phyloP scores from a whole-genome alignment of 2,113 vertebrate genomes.

The Carassius gibelio region DNA sequence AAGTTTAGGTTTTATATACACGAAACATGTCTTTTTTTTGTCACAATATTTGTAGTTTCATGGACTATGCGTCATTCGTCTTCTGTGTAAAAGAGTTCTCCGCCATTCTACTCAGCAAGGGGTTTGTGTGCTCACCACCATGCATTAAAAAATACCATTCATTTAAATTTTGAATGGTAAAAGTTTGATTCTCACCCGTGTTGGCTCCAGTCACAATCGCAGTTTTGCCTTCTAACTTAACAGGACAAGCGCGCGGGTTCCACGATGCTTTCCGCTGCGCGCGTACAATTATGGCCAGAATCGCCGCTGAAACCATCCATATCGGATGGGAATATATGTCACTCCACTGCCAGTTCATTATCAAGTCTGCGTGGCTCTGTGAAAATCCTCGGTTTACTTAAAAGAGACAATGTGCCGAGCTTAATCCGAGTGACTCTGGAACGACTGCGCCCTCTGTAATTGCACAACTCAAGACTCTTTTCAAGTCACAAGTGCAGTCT shows the following conservation, averaged over 20 bases:
- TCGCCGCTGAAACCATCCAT: slow-evolving; percentile 67
- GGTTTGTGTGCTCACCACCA: neutral
- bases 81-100: neutral
- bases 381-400: neutral
- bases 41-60: neutral
- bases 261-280: slow-evolving; percentile 60
- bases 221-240: slow-evolving; percentile 79
- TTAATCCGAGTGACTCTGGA: neutral
- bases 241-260: slow-evolving; percentile 70
- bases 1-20: neutral
- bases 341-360: slow-evolving; percentile 60
- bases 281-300: slow-evolving; percentile 70
- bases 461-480: neutral
- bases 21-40: neutral
- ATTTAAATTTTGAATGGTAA: neutral
- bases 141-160: neutral
- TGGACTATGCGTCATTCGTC: neutral
- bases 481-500: too few species aligned
- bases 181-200: slow-evolving; percentile 72
- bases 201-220: slow-evolving; percentile 86
- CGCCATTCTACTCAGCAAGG: neutral
- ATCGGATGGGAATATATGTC: slow-evolving; percentile 61
- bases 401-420: neutral
- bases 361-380: neutral
- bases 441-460: neutral